Base-by-base conservation (phyloP, 2,113 vertebrate genomes). In the Mellivora capensis region DNA sequence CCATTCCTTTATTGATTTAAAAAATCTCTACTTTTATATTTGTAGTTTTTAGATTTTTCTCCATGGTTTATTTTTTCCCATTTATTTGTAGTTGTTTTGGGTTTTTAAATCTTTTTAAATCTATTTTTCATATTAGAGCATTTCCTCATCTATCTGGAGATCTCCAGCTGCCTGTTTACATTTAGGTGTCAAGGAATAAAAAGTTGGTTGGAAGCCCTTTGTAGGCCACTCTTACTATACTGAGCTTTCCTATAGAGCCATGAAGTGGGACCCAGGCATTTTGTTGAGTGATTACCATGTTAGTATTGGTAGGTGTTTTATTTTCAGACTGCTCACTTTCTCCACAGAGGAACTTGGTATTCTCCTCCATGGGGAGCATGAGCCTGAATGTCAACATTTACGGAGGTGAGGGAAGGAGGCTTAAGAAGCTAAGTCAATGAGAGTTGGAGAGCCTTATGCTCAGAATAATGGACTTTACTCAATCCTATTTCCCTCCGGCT, bases 101-200 rank as follows among this genome's bases (percentile, higher is more conserved):
- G 20, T 92, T 97, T 90, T 82, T 52, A 84, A 94, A 47, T 27
- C 25, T 92, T 97, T 90, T 82, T 34, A 87, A 94, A 47, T 27
- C 37, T 47, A 6, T n/a, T 23, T 93, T 71, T 96, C 31, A 42
- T n/a, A 62, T 77, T 42, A 88, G 57, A 82, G 23, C 54, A 82
- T 86, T 49, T 93, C 39, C 72, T 72, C 29, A 10, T 59, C 17
- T 52, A 44, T n/a, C 72, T 52, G 39, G 77, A 87, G 69, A 37
- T 62, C 79, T 83, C 77, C 42, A 39, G 17, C n/a, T 94, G 52
- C 47, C 20, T 71, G 31, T 61, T 42, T 92, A 42, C 27, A 59
- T 82, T 71, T 61, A 69, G 42, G 15, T 72, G n/a, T 44, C 61
- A 31, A 49, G 34, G 34, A 57, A 71, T 57, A 49, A 80, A 57